Base-by-base conservation (phyloP, 2,113 vertebrate genomes). In the Anas platyrhynchos region DNA sequence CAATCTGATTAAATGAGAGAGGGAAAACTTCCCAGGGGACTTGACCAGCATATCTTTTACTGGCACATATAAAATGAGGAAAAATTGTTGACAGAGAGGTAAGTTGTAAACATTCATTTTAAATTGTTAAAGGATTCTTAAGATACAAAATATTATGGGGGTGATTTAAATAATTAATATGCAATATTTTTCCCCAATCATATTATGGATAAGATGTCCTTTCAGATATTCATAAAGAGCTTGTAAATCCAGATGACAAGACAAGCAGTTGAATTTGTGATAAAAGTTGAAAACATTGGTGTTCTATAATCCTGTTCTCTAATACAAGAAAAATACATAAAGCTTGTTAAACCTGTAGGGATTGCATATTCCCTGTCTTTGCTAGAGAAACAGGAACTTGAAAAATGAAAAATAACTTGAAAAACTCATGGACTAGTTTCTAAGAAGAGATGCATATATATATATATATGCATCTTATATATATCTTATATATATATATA, bases 241-340 rank as follows among this genome's bases (percentile, higher is more conserved):
- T 56, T 85, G 52, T 52, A 89, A 91, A 88, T 75, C 52, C 86
- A 89, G 26, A 54, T 44, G 54, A 83, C 23, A 82, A 72, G 72
- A 72, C 14, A 79, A 2, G 14, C 22, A 69, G 84, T 17, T 91
- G 87, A 87, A 85, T 83, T 77, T 80, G 46, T 59, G 44, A 21
- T 82, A 69, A 73, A 93, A 91, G 55, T 43, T 77, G 36, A 89
- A 88, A 94, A 86, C 63, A 32, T 36, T 58, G 26, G 41, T 69
- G 23, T 29, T 76, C 27, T 34, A 8, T 89, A 89, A 92, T 85
- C 87, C 63, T 80, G 25, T 91, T 89, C 36, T 55, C 54, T 94
- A 79, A 93, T 76, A 83, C n/a, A 67, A 83, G 91, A 71, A 90
- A 93, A 88, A 90, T 62, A 66, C 20, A 55, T 73, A 87, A 95